These are phyloP conservation scores for Charaxes varanes DNA, from an alignment of 1,140 invertebrate genomes.

Conservation along the genomic window DNA sequence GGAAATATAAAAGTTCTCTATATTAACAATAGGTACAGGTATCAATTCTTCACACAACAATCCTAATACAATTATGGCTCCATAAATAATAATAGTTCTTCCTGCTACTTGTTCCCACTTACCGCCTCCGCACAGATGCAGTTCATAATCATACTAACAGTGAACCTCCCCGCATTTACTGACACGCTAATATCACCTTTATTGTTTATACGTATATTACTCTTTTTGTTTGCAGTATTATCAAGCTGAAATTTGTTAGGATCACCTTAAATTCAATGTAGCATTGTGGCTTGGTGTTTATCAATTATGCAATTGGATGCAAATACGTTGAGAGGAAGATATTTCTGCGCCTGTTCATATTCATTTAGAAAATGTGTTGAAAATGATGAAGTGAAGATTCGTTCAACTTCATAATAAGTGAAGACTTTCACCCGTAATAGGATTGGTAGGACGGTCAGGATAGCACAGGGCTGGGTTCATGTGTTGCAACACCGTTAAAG, in stretches of 20 bases:
- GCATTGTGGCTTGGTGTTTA: conserved; percentile 11
- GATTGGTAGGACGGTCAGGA: no score
- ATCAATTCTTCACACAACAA: no score
- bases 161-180: not conserved
- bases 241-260: no score
- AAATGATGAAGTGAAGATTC: not conserved
- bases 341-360: conserved; percentile 6
- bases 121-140: conserved; percentile 12
- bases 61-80: conserved; percentile 8
- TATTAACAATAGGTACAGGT: no score
- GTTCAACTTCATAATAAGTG: no score
- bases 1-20: no score
- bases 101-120: conserved; percentile 20
- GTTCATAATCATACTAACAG: conserved; percentile 8
- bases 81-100: conserved; percentile 19
- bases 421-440: no score
- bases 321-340: conserved; percentile 11
- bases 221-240: no score
- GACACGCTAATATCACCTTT: conserved; percentile 1
- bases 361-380: conserved; percentile 9
- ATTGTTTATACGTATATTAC: no score
- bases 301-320: conserved; percentile 21
- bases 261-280: no score
- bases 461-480: no score
- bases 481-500: no score